These are phyloP conservation scores for Dinocampus coccinellae DNA, from an alignment of 2,888 invertebrate genomes.

Conservation along the genomic window DNA sequence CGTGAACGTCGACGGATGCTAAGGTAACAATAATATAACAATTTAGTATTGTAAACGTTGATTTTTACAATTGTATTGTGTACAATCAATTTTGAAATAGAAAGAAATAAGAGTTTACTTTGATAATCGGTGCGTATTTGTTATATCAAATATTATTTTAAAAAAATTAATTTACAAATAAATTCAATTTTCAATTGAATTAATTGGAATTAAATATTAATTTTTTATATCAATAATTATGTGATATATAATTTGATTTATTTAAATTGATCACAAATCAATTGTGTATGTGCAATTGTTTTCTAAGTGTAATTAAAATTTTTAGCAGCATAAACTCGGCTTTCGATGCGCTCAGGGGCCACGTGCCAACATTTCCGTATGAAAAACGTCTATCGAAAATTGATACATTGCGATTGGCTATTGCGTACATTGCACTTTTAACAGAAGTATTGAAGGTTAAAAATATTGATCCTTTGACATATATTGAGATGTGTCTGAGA, in stretches of 20 bases:
- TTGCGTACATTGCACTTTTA: conserved; percentile 96
- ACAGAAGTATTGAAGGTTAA: conserved; percentile 90
- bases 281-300: no score
- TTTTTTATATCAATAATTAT: no score
- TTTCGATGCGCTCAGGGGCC: conserved; percentile 96
- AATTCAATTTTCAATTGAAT: no score
- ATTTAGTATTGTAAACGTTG: not conserved
- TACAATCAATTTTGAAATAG: no score
- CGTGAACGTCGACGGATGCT: conserved; percentile 98
- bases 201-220: no score
- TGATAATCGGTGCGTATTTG: not conserved
- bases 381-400: conserved; percentile 99
- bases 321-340: conserved; percentile 99
- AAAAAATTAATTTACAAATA: no score
- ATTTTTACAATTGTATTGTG: no score
- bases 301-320: conserved; percentile 67
- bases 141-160: no score
- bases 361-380: conserved; percentile 99
- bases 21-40: conserved; percentile 75
- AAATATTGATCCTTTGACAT: conserved; percentile 87
- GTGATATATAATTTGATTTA: no score
- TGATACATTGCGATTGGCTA: conserved; percentile 95
- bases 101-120: no score
- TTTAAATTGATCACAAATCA: no score
- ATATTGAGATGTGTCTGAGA: conserved; percentile 91